Percentiles rank a stretch among this genome's conserved stretches.
Evolutionary conservation across 1,140 invertebrate genomes (phyloP).

Genomic region (Macrobrachium nipponense): DNA sequence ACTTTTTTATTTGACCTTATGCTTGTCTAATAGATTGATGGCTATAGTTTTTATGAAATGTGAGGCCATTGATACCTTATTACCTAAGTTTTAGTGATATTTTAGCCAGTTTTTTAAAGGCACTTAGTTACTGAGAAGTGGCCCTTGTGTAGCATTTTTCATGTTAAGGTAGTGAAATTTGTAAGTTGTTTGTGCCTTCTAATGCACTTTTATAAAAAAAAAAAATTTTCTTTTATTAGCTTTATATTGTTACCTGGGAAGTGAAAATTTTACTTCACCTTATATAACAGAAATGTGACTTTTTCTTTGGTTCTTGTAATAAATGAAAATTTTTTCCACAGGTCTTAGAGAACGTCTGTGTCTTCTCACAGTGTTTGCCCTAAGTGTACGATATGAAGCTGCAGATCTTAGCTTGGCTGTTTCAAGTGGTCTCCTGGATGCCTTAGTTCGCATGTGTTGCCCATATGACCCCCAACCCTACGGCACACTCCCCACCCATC

Average conservation of each 20-base stretch:
- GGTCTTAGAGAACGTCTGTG: slow-evolving; percentile 69
- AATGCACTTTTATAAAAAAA: background rate
- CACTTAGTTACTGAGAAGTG: no score
- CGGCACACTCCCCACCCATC: slow-evolving; percentile 60
- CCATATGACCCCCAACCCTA: slow-evolving; percentile 63
- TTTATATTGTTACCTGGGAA: no score
- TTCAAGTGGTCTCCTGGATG: slow-evolving; percentile 72
- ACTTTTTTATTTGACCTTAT: no score
- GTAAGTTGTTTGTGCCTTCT: background rate
- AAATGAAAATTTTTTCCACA: slow-evolving; percentile 57
- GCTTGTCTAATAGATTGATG: no score
- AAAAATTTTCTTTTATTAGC: background rate
- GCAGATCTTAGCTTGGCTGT: slow-evolving; percentile 75
- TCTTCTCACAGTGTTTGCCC: slow-evolving; percentile 72
- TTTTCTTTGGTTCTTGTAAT: background rate
- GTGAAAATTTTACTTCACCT: background rate
- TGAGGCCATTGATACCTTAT: no score
- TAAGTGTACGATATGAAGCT: slow-evolving; percentile 74
- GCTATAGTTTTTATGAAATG: no score
- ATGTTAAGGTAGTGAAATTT: background rate
- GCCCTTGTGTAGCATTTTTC: background rate
- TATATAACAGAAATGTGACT: background rate
- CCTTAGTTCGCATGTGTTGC: slow-evolving; percentile 69
- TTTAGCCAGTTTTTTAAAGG: no score
- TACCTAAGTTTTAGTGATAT: no score